Evolutionary conservation across 1,140 invertebrate species (phyloP), one percentile per base, ranked within the genome.

Genomic region (Magallana ariakensis): DNA sequence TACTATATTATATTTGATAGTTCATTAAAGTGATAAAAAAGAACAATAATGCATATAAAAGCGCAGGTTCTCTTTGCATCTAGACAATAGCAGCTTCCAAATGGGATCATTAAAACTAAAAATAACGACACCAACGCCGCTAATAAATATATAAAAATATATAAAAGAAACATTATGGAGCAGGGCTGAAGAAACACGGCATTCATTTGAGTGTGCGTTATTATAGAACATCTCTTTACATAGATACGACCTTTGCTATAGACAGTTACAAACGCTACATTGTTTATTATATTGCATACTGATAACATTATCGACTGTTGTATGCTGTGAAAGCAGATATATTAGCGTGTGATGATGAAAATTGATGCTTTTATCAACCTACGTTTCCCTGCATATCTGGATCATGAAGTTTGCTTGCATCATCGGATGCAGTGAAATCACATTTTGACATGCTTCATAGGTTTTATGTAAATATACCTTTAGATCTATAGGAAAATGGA

Each of bases 301-400:
- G 66, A 75, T 75, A 75, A 75, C 22, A 75, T 26, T 75, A 33
- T 75, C 66, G 22, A 75, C 66, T 75, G 66, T 26, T 26, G 11
- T 75, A 75, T 26, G 66, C 66, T 75, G 66, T 26, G 66, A 75
- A 75, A 75, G 66, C 11, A 75, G 22, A 75, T 19, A 75, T 75
- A 75, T 75, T 75, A 26, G 66, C 22, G 22, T 75, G 66, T 75
- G 66, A 75, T 75, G 66, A 75, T 75, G 66, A 75, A 75, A 75
- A 75, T 75, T 13, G 33, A 26, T 33, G 19, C 33, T 26, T 75
- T 75, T 75, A 75, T 75, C 66, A 26, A 13, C 3, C 19, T 26
- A 75, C 19, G 22, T 75, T 9, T 75, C 33, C 11, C 66, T 13
- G 10, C 33, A 26, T 75, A 33, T 75, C 66, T 33, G 19, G 22